A percentile compares a stretch with the other conserved stretches of the same genome.
phyloP scores from a whole-genome alignment of 2,888 invertebrate genomes.

The Parochlus steinenii region DNA sequence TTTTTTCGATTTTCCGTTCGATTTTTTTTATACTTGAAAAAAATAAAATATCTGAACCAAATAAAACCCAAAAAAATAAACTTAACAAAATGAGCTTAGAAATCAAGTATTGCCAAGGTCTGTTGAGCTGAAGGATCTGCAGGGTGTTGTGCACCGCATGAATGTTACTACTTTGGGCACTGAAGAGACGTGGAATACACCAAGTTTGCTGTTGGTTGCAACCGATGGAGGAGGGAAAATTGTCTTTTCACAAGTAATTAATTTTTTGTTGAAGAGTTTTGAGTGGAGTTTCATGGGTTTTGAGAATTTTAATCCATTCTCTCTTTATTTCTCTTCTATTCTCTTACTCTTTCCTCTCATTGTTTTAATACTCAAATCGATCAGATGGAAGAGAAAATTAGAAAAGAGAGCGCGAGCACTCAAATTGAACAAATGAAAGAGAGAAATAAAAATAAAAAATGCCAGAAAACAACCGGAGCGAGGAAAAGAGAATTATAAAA shows the following conservation, averaged over 20 bases:
- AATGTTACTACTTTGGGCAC: slow-evolving; percentile 63
- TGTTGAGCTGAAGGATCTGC: slow-evolving; percentile 32
- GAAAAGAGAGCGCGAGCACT: too few species aligned
- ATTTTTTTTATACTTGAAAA: slow-evolving; percentile 2
- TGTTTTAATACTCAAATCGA: too few species aligned
- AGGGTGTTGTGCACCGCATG: slow-evolving; percentile 43
- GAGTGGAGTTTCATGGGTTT: too few species aligned
- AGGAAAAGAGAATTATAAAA: too few species aligned
- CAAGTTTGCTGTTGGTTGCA: slow-evolving; percentile 56
- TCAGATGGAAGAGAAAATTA: too few species aligned
- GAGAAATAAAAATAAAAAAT: too few species aligned
- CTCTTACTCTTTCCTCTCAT: too few species aligned
- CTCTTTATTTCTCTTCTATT: too few species aligned
- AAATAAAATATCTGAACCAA: slow-evolving; percentile 10
- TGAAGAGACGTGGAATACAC: slow-evolving; percentile 78
- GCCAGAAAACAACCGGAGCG: too few species aligned
- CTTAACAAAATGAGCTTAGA: slow-evolving; percentile 25
- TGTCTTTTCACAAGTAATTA: slow-evolving; percentile 57
- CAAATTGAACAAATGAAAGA: too few species aligned
- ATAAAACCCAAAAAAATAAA: slow-evolving; percentile 16
- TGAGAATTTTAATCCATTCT: too few species aligned
- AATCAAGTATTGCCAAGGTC: slow-evolving; percentile 33
- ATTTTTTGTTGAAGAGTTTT: neutral
- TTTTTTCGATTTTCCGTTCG: slow-evolving; percentile 4
- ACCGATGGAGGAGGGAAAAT: slow-evolving; percentile 50